These are phyloP conservation scores for Vulpes lagopus DNA, from an alignment of 2,113 vertebrate genomes.

Conservation along the genomic window DNA sequence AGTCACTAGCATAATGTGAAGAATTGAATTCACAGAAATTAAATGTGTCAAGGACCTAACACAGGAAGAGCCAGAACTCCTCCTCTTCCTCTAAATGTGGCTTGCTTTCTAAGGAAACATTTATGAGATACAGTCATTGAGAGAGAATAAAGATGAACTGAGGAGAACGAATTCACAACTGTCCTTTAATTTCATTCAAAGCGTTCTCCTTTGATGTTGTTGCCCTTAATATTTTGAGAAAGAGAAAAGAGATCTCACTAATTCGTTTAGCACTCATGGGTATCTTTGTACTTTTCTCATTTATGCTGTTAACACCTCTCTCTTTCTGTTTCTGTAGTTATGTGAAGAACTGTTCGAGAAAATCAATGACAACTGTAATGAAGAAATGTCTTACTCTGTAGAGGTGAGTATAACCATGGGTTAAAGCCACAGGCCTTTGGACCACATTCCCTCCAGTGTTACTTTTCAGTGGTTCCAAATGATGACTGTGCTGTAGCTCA, in stretches of 20 bases:
- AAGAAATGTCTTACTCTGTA: constrained; percentile 97
- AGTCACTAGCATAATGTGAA: background rate
- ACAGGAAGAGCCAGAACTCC: background rate
- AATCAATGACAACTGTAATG: constrained; percentile 97
- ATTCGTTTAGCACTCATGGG: background rate
- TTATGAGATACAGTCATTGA: background rate
- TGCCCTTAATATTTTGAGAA: background rate
- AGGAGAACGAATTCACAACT: background rate
- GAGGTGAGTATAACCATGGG: constrained; percentile 86
- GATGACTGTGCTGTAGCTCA: background rate
- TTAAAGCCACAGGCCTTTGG: background rate
- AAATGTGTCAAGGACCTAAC: background rate
- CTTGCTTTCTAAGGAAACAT: constrained; percentile 23
- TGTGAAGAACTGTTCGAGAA: constrained; percentile 99
- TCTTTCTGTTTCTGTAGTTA: constrained; percentile 88
- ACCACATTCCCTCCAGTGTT: background rate
- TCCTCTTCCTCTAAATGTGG: background rate
- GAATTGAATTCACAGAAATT: background rate
- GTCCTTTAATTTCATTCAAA: background rate
- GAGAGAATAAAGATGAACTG: background rate
- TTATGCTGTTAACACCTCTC: background rate
- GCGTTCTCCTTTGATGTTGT: background rate
- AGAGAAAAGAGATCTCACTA: background rate
- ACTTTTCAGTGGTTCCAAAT: background rate
- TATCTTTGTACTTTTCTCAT: constrained; percentile 40